These are phyloP conservation scores for Cossypha niveicapilla DNA, from an alignment of 2,797 vertebrate genomes.

Conservation along the genomic window DNA sequence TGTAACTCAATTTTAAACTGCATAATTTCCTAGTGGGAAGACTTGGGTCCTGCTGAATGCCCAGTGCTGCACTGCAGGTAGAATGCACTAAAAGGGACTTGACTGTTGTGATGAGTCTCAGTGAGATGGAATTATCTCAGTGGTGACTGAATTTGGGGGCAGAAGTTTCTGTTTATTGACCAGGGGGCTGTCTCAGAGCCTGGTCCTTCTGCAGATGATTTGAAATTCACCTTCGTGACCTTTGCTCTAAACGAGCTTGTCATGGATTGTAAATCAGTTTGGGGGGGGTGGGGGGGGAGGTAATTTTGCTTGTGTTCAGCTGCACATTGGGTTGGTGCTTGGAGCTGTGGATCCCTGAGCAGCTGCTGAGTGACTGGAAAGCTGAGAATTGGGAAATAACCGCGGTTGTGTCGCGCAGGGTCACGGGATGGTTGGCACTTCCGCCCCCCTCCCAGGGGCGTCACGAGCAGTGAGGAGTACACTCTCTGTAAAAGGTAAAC, in stretches of 20 bases:
- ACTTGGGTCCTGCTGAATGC: background rate
- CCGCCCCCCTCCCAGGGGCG: constrained; percentile 93
- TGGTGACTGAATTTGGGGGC: background rate
- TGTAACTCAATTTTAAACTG: constrained; percentile 45
- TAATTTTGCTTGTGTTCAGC: background rate
- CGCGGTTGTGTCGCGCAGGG: constrained; percentile 57
- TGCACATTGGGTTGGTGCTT: background rate
- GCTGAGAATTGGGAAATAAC: background rate
- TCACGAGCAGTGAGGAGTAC: constrained; percentile 98
- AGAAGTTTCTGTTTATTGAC: background rate
- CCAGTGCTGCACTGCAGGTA: background rate
- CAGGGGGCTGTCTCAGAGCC: background rate
- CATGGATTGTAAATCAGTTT: background rate
- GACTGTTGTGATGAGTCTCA: background rate
- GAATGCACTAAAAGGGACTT: background rate
- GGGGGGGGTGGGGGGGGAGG: too few relatives aligned
- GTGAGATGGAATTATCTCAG: background rate
- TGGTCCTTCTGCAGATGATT: background rate
- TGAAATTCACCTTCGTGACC: background rate
- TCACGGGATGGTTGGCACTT: constrained; percentile 94
- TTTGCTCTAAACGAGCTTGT: background rate
- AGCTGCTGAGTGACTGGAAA: background rate
- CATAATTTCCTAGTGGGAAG: background rate
- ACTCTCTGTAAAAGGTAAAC: constrained; percentile 94
- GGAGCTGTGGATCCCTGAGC: background rate